These are phyloP conservation scores for Lypha dubia DNA, from an alignment of 2,888 invertebrate genomes.

Conservation along the genomic window DNA sequence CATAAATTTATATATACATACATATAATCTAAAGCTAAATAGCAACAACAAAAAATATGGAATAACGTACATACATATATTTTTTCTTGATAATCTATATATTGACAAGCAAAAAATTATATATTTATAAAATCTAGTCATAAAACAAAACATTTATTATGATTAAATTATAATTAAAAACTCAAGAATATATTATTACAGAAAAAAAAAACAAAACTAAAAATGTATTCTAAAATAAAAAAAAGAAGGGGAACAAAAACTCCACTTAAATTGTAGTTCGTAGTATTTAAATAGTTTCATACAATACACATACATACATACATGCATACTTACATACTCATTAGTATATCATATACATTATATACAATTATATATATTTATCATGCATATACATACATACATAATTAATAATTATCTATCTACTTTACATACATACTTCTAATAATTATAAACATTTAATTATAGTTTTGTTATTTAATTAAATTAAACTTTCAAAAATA, in stretches of 20 bases:
- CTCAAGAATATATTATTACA: slow-evolving; percentile 50
- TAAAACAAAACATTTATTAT: slow-evolving; percentile 66
- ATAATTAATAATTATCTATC: too few relatives aligned
- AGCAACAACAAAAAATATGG: slow-evolving; percentile 16
- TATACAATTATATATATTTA: slow-evolving; percentile 47
- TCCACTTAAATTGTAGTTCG: slow-evolving; percentile 67
- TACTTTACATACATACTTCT: slow-evolving; percentile 28
- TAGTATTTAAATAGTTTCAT: slow-evolving; percentile 67
- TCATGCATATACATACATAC: slow-evolving; percentile 45
- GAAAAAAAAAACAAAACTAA: slow-evolving; percentile 31
- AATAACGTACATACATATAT: slow-evolving; percentile 62
- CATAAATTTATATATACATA: slow-evolving; percentile 33
- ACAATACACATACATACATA: slow-evolving; percentile 50
- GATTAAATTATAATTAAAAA: slow-evolving; percentile 52
- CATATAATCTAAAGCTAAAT: slow-evolving; percentile 46
- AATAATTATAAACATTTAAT: slow-evolving; percentile 27
- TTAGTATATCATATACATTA: not conserved
- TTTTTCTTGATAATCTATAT: slow-evolving; percentile 68
- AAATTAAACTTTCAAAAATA: slow-evolving; percentile 35
- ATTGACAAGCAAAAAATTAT: slow-evolving; percentile 59
- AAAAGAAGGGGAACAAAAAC: slow-evolving; percentile 29
- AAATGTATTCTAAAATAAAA: slow-evolving; percentile 56
- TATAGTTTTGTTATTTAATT: slow-evolving; percentile 60
- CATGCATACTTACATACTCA: slow-evolving; percentile 40
- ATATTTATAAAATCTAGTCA: slow-evolving; percentile 73